Evolutionary conservation across 2,797 vertebrate species (phyloP).

Genomic region (Tenualosa thibaudeaui): DNA sequence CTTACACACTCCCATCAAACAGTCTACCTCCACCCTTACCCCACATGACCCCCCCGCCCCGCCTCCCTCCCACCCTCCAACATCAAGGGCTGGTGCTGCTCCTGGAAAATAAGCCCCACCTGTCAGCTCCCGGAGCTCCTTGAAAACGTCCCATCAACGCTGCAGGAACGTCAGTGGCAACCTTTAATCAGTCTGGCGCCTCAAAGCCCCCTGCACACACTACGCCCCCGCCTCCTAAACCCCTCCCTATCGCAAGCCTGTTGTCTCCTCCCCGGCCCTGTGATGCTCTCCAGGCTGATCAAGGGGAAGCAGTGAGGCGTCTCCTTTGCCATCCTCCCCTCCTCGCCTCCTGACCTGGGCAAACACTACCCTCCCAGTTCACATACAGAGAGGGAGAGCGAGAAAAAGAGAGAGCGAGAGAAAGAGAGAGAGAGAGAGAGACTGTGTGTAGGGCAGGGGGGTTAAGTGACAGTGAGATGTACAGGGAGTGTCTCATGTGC

Average conservation of each 20-base stretch:
- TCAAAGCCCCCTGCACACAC: neutral
- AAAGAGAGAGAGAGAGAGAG: neutral
- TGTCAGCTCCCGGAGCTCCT: neutral
- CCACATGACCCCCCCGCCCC: neutral
- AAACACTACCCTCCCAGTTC: neutral
- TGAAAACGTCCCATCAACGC: neutral
- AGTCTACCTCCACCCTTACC: neutral
- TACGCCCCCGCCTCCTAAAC: neutral
- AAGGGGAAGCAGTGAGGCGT: neutral
- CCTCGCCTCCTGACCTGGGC: neutral
- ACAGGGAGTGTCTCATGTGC: neutral
- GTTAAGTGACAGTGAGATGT: neutral
- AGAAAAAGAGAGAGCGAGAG: neutral
- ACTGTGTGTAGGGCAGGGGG: neutral
- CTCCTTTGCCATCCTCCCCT: neutral
- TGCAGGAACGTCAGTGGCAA: neutral
- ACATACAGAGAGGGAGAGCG: neutral
- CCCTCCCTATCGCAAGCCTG: neutral
- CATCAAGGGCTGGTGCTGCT: slow-evolving; percentile 12
- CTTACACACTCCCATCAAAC: neutral
- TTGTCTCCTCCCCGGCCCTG: neutral
- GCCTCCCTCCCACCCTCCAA: neutral
- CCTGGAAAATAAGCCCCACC: slow-evolving; percentile 7
- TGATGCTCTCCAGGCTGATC: slow-evolving; percentile 8
- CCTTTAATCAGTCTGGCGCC: slow-evolving; percentile 15